Percentiles rank a stretch among this genome's conserved stretches.
Evolutionary conservation across 2,888 invertebrate species (phyloP).

Genomic region (Leptinotarsa rubiginosa): DNA sequence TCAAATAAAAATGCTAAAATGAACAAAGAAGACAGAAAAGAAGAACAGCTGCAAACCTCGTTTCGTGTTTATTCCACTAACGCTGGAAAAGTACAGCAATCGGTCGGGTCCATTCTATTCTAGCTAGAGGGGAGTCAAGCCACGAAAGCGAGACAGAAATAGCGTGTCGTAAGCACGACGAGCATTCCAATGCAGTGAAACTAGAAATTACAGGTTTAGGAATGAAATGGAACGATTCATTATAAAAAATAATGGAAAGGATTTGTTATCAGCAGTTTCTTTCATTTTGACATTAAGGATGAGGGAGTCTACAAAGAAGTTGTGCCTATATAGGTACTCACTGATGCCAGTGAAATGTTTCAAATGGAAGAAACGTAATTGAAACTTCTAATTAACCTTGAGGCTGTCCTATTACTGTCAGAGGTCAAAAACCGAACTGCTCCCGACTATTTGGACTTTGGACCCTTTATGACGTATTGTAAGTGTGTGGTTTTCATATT

Average conservation of each 20-base stretch:
- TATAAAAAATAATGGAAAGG: conserved; percentile 13
- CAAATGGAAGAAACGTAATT: too few relatives aligned
- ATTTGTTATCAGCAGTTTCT: not conserved
- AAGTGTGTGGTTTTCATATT: too few relatives aligned
- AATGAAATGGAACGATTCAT: conserved; percentile 12
- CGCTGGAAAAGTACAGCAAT: conserved; percentile 38
- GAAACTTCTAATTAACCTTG: too few relatives aligned
- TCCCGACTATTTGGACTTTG: too few relatives aligned
- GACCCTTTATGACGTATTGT: too few relatives aligned
- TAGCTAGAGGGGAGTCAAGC: conserved; percentile 32
- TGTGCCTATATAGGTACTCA: not conserved
- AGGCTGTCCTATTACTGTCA: too few relatives aligned
- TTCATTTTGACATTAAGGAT: not conserved
- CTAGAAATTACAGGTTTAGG: not conserved
- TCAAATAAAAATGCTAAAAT: not conserved
- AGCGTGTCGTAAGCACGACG: conserved; percentile 28
- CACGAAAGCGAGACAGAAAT: conserved; percentile 40
- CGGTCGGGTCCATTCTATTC: conserved; percentile 38
- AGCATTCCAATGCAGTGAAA: conserved; percentile 5
- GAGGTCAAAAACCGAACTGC: too few relatives aligned
- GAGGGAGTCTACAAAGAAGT: not conserved
- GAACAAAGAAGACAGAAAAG: conserved; percentile 16
- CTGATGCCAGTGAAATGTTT: not conserved
- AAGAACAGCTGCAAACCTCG: conserved; percentile 21
- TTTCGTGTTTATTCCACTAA: conserved; percentile 30